Conservation (phyloP, 2,113 vertebrate species). For the Sander vitreus region DNA sequence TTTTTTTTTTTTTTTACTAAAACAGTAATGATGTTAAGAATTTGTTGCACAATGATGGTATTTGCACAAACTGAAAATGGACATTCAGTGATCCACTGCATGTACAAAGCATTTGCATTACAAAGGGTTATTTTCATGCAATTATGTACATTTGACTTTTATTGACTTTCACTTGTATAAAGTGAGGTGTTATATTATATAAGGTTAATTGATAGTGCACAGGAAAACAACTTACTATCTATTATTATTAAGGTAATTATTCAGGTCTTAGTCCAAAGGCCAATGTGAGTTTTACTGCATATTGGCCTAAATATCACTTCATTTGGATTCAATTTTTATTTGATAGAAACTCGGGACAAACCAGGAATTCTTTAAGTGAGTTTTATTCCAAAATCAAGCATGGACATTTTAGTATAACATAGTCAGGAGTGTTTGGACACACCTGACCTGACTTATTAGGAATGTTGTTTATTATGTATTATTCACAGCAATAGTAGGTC, state of each 20-base stretch:
- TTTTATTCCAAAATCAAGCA: not conserved
- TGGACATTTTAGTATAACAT: too few relatives aligned
- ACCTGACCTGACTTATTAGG: too few relatives aligned
- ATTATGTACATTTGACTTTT: not conserved
- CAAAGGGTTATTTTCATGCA: not conserved
- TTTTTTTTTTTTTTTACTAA: not conserved
- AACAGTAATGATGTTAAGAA: slow-evolving; percentile 44
- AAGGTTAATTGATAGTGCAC: not conserved
- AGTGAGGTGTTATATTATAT: not conserved
- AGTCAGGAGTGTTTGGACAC: too few relatives aligned
- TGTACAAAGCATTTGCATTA: too few relatives aligned
- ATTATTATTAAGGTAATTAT: too few relatives aligned
- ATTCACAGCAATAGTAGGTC: too few relatives aligned
- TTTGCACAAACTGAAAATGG: slow-evolving; percentile 30
- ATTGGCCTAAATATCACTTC: not conserved
- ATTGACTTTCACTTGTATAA: not conserved
- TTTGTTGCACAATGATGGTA: slow-evolving; percentile 23
- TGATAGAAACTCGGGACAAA: not conserved
- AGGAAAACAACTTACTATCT: too few relatives aligned
- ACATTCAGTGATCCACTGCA: not conserved
- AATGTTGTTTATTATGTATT: too few relatives aligned
- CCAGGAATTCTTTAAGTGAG: not conserved
- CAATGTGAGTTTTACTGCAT: not conserved
- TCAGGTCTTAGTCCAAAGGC: not conserved
- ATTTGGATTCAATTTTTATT: not conserved